Evolutionary conservation across 2,113 vertebrate species (phyloP).

Genomic region (Carollia perspicillata): DNA sequence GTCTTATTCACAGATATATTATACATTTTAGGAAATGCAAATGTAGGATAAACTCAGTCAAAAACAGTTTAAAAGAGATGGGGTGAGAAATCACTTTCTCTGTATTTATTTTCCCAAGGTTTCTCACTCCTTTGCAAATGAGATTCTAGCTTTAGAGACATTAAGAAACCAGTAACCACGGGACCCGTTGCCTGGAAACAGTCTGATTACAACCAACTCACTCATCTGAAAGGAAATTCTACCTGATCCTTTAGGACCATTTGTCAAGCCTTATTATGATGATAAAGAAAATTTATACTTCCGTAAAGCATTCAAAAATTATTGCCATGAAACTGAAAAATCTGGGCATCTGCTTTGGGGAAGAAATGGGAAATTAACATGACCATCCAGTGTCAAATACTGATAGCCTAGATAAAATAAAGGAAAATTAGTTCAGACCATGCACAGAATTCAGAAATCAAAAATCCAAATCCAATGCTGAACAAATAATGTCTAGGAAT

Average conservation of each 20-base stretch:
- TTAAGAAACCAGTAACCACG: conserved; percentile 68
- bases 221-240: conserved; percentile 71
- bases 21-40: conserved; percentile 22
- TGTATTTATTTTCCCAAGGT: conserved; percentile 39
- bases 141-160: conserved; percentile 70
- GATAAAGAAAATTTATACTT: conserved; percentile 72
- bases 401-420: conserved; percentile 60
- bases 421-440: conserved; percentile 33
- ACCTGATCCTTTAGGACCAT: conserved; percentile 77
- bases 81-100: conserved; percentile 40
- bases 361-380: conserved; percentile 43
- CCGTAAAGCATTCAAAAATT: conserved; percentile 51
- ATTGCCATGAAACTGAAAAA: conserved; percentile 58
- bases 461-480: neutral
- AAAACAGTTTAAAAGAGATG: conserved; percentile 41
- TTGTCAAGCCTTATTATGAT: conserved; percentile 72
- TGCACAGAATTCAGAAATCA: conserved; percentile 46
- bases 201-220: conserved; percentile 69
- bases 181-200: conserved; percentile 80
- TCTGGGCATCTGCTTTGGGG: conserved; percentile 32
- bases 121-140: conserved; percentile 48
- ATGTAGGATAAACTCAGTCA: neutral
- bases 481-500: conserved; percentile 50
- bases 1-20: conserved; percentile 28
- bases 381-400: conserved; percentile 52